These are phyloP conservation scores for Chelon auratus DNA, from an alignment of 2,797 vertebrate genomes.

Conservation along the genomic window DNA sequence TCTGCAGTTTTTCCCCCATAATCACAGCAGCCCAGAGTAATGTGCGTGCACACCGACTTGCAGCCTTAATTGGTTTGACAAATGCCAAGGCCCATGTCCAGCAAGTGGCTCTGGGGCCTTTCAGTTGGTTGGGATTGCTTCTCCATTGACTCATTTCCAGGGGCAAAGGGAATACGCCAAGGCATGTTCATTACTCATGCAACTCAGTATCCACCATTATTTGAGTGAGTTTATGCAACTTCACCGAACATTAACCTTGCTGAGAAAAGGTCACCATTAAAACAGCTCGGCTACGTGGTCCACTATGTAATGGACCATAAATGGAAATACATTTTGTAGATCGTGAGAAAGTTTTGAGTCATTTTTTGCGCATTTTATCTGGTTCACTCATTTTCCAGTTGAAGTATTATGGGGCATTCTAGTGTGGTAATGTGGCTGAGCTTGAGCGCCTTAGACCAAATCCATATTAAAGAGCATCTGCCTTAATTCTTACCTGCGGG, in stretches of 20 bases:
- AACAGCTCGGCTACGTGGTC: not conserved
- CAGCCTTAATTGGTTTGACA: conserved; percentile 65
- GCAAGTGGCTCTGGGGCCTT: conserved; percentile 57
- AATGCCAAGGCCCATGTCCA: conserved; percentile 63
- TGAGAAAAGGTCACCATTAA: not conserved
- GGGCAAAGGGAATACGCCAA: conserved; percentile 29
- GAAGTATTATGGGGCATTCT: not conserved
- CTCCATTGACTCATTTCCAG: conserved; percentile 31
- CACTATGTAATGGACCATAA: not conserved
- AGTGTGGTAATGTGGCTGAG: conserved; percentile 5
- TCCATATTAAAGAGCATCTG: conserved; percentile 20
- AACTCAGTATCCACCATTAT: conserved; percentile 5
- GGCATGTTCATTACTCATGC: conserved; percentile 21
- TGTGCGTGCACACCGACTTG: conserved; percentile 40
- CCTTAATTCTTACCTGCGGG: conserved; percentile 87
- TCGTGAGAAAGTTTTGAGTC: not conserved
- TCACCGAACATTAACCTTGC: not conserved
- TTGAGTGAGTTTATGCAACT: not conserved
- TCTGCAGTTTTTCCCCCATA: conserved; percentile 46
- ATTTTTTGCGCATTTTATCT: not conserved
- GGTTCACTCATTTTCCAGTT: not conserved
- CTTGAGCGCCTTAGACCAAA: conserved; percentile 6
- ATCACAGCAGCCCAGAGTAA: conserved; percentile 58
- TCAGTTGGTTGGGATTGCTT: conserved; percentile 41
- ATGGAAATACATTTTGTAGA: not conserved